Conservation (phyloP, 2,888 invertebrate genomes). For the Scaeva pyrastri region DNA sequence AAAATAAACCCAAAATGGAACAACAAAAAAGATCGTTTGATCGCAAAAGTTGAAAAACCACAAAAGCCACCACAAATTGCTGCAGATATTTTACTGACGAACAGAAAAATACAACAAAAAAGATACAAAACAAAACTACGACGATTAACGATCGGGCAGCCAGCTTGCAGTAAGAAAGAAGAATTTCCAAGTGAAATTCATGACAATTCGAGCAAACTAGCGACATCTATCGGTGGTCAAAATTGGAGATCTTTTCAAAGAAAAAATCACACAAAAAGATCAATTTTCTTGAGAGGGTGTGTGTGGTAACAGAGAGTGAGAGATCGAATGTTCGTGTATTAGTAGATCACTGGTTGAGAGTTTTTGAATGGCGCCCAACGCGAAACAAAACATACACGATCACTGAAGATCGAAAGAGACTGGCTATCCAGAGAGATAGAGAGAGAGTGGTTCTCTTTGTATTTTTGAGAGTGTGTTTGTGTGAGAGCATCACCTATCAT, state of each 20-base stretch:
- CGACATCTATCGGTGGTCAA: conserved; percentile 66
- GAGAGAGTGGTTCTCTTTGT: background rate
- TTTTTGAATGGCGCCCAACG: conserved; percentile 36
- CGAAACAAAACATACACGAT: conserved; percentile 27
- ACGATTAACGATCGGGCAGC: background rate
- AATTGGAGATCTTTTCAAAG: conserved; percentile 5
- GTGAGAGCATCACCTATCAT: conserved; percentile 26
- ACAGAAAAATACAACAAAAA: background rate
- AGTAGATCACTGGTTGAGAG: conserved; percentile 38
- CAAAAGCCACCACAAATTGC: conserved; percentile 70
- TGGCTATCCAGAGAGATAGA: background rate
- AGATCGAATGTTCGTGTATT: conserved; percentile 7
- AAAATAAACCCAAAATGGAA: too few species aligned
- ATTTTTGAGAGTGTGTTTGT: conserved; percentile 34
- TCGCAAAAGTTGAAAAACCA: conserved; percentile 73
- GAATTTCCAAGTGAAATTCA: conserved; percentile 27
- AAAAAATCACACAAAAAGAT: conserved; percentile 13
- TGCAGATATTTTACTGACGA: conserved; percentile 20
- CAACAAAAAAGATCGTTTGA: conserved; percentile 55
- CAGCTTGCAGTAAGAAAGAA: too few species aligned
- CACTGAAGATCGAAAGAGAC: conserved; percentile 51
- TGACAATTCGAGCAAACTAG: conserved; percentile 40
- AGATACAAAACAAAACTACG: background rate
- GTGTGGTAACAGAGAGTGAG: background rate
- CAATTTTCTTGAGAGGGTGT: background rate